Conservation (phyloP, 2,113 vertebrate genomes). For the Mustela lutreola region DNA sequence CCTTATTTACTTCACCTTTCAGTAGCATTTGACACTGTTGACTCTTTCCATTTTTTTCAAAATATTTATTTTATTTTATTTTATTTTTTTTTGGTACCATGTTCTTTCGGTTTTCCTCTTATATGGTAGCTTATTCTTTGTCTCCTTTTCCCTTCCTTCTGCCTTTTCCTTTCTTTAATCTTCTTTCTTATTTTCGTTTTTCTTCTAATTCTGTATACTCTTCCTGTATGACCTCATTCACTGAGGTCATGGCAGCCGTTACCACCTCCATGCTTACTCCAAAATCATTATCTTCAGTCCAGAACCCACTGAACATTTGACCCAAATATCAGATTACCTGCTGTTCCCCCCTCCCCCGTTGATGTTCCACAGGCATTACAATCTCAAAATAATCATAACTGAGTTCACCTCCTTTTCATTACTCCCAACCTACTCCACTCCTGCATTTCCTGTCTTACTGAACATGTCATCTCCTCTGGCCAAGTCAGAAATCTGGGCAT, state of each 20-base stretch:
- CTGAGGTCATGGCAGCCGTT: neutral
- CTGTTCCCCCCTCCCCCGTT: neutral
- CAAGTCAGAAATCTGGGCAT: neutral
- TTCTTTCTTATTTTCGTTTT: neutral
- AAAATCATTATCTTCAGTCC: neutral
- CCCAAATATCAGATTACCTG: neutral
- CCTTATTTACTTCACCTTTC: neutral
- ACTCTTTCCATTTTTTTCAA: constrained; percentile 20
- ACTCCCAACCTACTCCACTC: neutral
- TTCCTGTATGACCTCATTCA: neutral
- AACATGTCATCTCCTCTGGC: neutral
- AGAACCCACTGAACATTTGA: neutral
- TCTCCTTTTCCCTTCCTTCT: neutral
- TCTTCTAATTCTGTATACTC: neutral
- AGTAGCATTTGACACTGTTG: neutral
- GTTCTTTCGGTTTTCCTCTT: neutral
- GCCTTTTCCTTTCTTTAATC: neutral
- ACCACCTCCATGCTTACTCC: neutral
- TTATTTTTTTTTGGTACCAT: neutral
- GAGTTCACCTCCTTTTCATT: neutral
- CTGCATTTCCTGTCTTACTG: neutral
- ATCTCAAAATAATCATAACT: neutral
- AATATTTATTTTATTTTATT: neutral
- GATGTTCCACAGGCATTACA: neutral
- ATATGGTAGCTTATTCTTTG: neutral